Percentiles rank a stretch among this genome's conserved stretches.
phyloP scores from a whole-genome alignment of 2,113 vertebrate species.

The Fregata magnificens region DNA sequence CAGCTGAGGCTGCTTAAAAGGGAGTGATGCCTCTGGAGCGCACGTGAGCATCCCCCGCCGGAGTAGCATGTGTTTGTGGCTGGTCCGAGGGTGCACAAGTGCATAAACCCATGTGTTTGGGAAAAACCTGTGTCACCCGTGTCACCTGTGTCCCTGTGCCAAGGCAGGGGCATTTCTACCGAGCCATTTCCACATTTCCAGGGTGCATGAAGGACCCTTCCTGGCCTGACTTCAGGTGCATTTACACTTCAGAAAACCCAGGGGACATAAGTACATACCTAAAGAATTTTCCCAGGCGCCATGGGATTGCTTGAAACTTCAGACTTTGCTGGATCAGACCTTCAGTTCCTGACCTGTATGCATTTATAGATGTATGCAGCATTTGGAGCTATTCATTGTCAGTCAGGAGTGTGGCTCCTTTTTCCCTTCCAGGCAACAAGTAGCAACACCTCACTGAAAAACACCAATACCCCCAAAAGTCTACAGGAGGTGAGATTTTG shows the following conservation, averaged over 20 bases:
- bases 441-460: not conserved
- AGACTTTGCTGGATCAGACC: not conserved
- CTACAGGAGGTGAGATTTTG: not conserved
- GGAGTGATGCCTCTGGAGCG: not conserved
- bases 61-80: not conserved
- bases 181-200: not conserved
- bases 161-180: not conserved
- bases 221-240: not conserved
- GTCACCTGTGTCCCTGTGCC: not conserved
- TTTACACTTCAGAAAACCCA: not conserved
- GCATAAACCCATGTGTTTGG: not conserved
- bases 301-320: not conserved
- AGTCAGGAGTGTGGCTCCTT: not conserved
- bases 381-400: not conserved
- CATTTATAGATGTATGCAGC: accelerated
- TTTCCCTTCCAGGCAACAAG: not conserved
- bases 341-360: not conserved
- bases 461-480: not conserved
- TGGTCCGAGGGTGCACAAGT: not conserved
- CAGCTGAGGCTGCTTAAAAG: not conserved
- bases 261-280: not conserved
- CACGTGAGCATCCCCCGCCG: accelerated
- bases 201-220: not conserved
- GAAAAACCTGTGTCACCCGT: not conserved
- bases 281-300: not conserved